A percentile compares a stretch with the other conserved stretches of the same genome.
Conservation (phyloP, 2,888 invertebrate species). For the Lathronympha strigana region DNA sequence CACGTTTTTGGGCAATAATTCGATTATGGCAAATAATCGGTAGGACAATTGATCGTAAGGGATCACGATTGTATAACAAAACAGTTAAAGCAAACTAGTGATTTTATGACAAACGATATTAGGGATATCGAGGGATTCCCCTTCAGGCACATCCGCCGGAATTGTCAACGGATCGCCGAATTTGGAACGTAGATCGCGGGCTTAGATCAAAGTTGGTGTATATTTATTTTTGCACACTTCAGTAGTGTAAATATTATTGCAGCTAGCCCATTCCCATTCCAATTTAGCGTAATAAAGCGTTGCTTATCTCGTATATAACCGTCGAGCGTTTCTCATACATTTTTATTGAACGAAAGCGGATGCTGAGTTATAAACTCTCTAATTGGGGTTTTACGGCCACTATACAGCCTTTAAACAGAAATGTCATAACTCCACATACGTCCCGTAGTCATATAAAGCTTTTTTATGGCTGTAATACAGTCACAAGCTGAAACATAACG, state of each 20-base stretch:
- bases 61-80: too few species aligned
- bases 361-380: conserved; percentile 31
- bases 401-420: neutral
- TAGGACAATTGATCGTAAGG: too few species aligned
- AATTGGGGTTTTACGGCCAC: conserved; percentile 36
- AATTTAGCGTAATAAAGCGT: conserved; percentile 30
- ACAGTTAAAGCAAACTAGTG: too few species aligned
- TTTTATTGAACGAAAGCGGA: conserved; percentile 38
- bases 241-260: neutral
- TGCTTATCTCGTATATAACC: conserved; percentile 22
- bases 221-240: neutral
- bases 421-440: neutral
- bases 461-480: neutral
- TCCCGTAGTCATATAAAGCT: neutral
- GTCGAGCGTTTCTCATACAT: conserved; percentile 33
- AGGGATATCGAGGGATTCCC: too few species aligned
- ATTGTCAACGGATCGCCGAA: too few species aligned
- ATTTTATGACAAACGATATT: too few species aligned
- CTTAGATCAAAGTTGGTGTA: too few species aligned
- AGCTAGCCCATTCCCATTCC: conserved; percentile 6
- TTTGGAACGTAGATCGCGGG: too few species aligned
- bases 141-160: too few species aligned
- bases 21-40: too few species aligned
- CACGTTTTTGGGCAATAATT: too few species aligned
- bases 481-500: neutral